Conservation (phyloP, 2,797 vertebrate species). For the Lutjanus campechanus region DNA sequence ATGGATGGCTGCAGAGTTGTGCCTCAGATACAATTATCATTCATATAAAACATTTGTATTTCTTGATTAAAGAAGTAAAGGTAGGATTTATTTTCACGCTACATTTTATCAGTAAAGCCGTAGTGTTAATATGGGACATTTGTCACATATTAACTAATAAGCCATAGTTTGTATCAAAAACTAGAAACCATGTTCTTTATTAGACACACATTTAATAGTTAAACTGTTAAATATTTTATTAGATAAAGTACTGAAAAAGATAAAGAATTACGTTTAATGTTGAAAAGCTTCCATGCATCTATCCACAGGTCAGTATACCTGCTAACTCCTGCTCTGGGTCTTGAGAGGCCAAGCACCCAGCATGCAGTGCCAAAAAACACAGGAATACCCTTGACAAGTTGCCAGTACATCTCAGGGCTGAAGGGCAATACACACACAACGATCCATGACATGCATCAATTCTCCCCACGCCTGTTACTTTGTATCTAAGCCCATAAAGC, state of each 20-base stretch:
- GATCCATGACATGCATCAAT: not conserved
- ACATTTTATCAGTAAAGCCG: not conserved
- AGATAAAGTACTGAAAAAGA: too few relatives aligned
- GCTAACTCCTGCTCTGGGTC: not conserved
- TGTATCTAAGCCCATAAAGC: constrained; percentile 1
- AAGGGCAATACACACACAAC: not conserved
- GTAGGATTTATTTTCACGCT: not conserved
- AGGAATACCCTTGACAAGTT: constrained; percentile 1
- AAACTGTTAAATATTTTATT: too few relatives aligned
- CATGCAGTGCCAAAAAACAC: not conserved
- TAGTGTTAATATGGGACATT: too few relatives aligned
- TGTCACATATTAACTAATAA: too few relatives aligned
- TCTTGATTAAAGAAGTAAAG: not conserved
- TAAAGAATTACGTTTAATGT: too few relatives aligned
- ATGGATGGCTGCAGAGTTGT: constrained; percentile 5
- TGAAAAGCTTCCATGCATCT: not conserved
- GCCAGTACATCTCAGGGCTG: constrained; percentile 1
- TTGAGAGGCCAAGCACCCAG: not conserved
- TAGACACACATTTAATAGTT: too few relatives aligned
- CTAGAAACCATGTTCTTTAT: too few relatives aligned
- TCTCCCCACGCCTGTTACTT: not conserved
- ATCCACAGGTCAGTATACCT: not conserved
- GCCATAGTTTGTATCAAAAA: too few relatives aligned
- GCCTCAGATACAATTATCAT: constrained; percentile 17
- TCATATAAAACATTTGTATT: not conserved